Evolutionary conservation across 2,888 invertebrate species (phyloP), one percentile per base, ranked within the genome.

Genomic region (Tiliacea citrago): DNA sequence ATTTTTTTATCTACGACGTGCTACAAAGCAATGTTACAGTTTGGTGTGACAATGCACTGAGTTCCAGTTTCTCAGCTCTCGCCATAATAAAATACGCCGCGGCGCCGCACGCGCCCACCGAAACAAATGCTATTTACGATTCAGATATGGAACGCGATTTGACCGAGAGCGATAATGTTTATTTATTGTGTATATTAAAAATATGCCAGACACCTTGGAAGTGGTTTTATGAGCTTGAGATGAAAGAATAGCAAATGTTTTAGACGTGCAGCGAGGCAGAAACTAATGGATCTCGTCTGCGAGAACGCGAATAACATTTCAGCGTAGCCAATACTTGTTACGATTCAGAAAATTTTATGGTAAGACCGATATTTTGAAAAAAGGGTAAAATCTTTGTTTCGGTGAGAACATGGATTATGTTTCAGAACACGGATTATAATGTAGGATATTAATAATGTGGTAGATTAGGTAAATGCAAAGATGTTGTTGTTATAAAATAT

Each of bases 81-180:
- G 87, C 88, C 87, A 86, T 89, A 90, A 91, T 90, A 90, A 91
- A 88, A 87, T 83, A 83, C 42, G 77, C 77, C 78, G 74, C 76
- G 88, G 74, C 75, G 70, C 79, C 83, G 88, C 86, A 86, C 81
- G 83, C 81, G 83, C 70, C 62, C 75, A 81, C 85, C 80, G 82
- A 89, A 88, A 85, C 86, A 85, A 72, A 75, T 68, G 84, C 88
- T 89, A 89, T 91, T 91, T 91, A 91, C 81, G 87, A 87, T 83
- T 85, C 79, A 88, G 83, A 89, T 87, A 86, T 82, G 78, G 84
- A 80, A 82, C 85, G 73, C 73, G 75, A 83, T 80, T 86, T 79
- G 79, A 80, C 73, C 67, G 75, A 83, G 66, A 78, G 78, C 73
- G 74, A 84, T 81, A 81, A 75, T 84, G 79, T 83, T 83, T 81